phyloP scores from a whole-genome alignment of 23 tunicate species.

The Botrylloides violaceus region DNA sequence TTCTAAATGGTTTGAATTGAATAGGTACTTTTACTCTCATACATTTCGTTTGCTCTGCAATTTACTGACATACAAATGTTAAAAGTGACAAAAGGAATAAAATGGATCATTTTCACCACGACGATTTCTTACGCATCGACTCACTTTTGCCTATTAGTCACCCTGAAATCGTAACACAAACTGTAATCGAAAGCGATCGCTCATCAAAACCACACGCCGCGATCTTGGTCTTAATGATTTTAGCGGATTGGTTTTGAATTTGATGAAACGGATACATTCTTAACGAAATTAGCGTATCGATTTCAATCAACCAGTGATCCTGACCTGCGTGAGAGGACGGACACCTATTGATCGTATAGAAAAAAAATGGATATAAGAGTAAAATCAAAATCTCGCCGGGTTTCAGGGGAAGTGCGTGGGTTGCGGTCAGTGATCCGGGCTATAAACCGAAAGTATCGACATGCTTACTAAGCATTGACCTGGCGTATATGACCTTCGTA shows the following conservation, averaged over 20 bases:
- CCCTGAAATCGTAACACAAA: neutral
- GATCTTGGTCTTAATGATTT: neutral
- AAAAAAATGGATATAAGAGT: too few relatives aligned
- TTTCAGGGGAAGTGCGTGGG: too few relatives aligned
- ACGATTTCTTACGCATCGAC: neutral
- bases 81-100: neutral
- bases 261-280: too few relatives aligned
- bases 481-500: too few relatives aligned
- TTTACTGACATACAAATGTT: neutral
- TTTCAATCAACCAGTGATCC: too few relatives aligned
- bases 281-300: too few relatives aligned
- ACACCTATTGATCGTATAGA: too few relatives aligned
- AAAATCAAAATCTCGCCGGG: too few relatives aligned
- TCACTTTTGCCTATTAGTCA: neutral
- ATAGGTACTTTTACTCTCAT: neutral
- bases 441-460: too few relatives aligned
- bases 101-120: neutral
- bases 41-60: neutral
- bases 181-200: neutral
- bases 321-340: too few relatives aligned
- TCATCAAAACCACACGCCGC: conserved; percentile 4
- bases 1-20: neutral
- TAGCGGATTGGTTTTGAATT: neutral
- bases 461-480: too few relatives aligned
- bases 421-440: too few relatives aligned